phyloP scores from a whole-genome alignment of 2,888 invertebrate genomes.

The Hipparchia sbordonii region DNA sequence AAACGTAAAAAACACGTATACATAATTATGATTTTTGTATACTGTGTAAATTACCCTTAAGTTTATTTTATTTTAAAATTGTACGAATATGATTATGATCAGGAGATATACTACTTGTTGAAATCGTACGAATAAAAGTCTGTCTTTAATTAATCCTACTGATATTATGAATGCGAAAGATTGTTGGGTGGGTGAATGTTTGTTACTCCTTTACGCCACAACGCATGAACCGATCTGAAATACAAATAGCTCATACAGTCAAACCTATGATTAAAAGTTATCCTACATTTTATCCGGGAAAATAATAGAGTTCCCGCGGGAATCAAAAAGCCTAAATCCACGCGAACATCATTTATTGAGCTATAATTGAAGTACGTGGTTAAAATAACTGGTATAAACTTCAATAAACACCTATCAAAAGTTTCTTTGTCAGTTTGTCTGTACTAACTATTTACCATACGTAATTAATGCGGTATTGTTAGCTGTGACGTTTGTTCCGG shows the following conservation, averaged over 20 bases:
- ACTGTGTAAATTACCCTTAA: too few relatives aligned
- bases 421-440: conserved; percentile 14
- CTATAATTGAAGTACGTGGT: neutral
- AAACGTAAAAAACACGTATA: too few relatives aligned
- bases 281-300: too few relatives aligned
- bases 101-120: neutral
- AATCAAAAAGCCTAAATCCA: too few relatives aligned
- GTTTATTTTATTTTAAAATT: neutral
- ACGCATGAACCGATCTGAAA: too few relatives aligned
- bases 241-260: too few relatives aligned
- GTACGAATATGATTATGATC: neutral
- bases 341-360: neutral
- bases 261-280: too few relatives aligned
- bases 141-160: neutral
- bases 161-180: too few relatives aligned
- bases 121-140: neutral
- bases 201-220: too few relatives aligned
- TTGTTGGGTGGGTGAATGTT: too few relatives aligned
- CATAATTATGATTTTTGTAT: too few relatives aligned
- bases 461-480: conserved; percentile 12
- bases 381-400: neutral
- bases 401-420: conserved; percentile 10
- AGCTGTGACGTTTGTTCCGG: conserved; percentile 9
- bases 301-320: too few relatives aligned
- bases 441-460: neutral